A percentile compares a stretch with the other conserved stretches of the same genome.
Conservation (phyloP, 2,888 invertebrate species). For the Troilus luridus region DNA sequence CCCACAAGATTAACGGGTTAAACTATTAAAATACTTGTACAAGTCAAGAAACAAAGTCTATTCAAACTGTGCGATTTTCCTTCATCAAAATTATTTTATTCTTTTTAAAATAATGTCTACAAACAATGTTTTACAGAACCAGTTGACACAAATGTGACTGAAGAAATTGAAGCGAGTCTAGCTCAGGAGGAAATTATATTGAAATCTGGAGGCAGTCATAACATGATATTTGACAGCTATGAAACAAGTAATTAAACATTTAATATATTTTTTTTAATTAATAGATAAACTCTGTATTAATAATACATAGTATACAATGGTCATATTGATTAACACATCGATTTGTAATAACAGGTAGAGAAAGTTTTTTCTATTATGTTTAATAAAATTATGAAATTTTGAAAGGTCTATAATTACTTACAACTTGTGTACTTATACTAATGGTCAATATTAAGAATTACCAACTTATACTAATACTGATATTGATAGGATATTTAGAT, state of each 20-base stretch:
- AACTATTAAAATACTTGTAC: too few species aligned
- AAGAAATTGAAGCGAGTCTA: constrained; percentile 71
- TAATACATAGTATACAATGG: too few species aligned
- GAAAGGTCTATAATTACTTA: background rate
- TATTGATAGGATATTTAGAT: too few species aligned
- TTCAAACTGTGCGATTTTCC: background rate
- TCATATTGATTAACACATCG: background rate
- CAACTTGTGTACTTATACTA: background rate
- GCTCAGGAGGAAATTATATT: constrained; percentile 72
- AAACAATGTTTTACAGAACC: constrained; percentile 61
- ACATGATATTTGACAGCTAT: constrained; percentile 72
- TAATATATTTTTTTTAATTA: background rate
- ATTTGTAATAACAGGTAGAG: background rate
- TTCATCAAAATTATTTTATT: background rate
- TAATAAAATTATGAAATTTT: too few species aligned
- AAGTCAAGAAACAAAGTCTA: too few species aligned
- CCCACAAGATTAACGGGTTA: too few species aligned
- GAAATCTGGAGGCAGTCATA: constrained; percentile 71
- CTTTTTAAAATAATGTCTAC: background rate
- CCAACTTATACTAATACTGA: too few species aligned
- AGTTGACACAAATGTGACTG: constrained; percentile 71
- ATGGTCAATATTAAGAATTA: too few species aligned
- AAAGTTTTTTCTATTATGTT: background rate
- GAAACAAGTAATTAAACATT: constrained; percentile 73
- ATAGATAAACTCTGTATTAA: too few species aligned